Evolutionary conservation across 2,797 vertebrate genomes (phyloP).

Genomic region (Furcifer pardalis): DNA sequence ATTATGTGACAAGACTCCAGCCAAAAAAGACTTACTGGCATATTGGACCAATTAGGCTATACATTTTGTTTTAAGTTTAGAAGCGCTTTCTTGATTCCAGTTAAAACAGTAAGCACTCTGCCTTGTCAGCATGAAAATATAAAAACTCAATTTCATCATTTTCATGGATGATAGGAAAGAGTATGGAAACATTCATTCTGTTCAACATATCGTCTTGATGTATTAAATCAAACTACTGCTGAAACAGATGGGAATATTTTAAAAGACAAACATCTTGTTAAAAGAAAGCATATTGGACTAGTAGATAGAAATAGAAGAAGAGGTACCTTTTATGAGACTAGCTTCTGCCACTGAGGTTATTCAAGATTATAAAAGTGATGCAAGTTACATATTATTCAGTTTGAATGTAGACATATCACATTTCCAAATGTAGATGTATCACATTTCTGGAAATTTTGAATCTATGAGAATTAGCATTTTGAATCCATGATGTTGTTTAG

Average conservation of each 20-base stretch:
- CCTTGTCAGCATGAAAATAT: fast-evolving
- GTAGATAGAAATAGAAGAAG: not conserved
- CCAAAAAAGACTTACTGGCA: not conserved
- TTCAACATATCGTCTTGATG: not conserved
- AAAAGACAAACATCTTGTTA: not conserved
- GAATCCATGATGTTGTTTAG: too few species aligned
- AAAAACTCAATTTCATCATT: conserved; percentile 1
- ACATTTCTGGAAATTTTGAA: conserved; percentile 5
- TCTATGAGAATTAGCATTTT: too few species aligned
- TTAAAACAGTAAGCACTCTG: not conserved
- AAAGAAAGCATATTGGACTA: not conserved
- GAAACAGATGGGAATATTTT: conserved; percentile 22
- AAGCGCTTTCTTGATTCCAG: not conserved
- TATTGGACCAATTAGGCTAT: not conserved
- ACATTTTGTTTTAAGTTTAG: conserved; percentile 31
- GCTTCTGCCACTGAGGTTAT: not conserved
- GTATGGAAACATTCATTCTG: not conserved
- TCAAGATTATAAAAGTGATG: not conserved
- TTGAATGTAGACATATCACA: not conserved
- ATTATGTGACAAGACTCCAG: not conserved
- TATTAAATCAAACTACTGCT: not conserved
- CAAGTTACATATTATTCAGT: not conserved
- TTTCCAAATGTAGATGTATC: too few species aligned
- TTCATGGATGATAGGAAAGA: not conserved
- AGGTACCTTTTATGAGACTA: not conserved